phyloP scores from a whole-genome alignment of 2,113 vertebrate species.

The Nothocercus nigrocapillus region DNA sequence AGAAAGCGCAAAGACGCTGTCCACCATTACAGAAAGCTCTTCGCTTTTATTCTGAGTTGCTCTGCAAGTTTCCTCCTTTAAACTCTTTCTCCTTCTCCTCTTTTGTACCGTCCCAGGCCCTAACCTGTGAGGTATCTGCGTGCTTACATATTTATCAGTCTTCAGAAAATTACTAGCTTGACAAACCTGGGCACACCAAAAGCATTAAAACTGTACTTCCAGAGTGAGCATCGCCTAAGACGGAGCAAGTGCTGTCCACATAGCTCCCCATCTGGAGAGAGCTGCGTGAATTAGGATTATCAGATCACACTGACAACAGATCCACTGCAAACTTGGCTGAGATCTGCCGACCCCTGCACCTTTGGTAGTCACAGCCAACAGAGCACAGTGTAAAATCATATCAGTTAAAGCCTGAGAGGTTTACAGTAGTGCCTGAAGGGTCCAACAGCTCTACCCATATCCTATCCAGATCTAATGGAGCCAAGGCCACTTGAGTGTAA shows the following conservation, averaged over 20 bases:
- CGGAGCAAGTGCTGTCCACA: not conserved
- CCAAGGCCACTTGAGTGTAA: not conserved
- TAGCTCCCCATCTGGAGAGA: not conserved
- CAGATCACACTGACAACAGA: not conserved
- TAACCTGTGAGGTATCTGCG: not conserved
- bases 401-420: not conserved
- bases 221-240: not conserved
- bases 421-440: not conserved
- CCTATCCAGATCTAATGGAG: not conserved
- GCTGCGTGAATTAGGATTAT: not conserved
- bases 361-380: not conserved
- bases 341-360: not conserved
- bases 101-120: not conserved
- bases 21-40: not conserved
- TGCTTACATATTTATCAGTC: not conserved
- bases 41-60: not conserved
- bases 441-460: not conserved
- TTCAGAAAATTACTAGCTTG: not conserved
- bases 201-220: not conserved
- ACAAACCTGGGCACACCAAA: not conserved
- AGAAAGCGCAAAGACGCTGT: not conserved
- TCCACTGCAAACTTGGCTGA: not conserved
- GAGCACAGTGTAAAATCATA: not conserved
- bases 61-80: not conserved
- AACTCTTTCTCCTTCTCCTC: not conserved